A percentile compares a stretch with the other conserved stretches of the same genome.
Evolutionary conservation across 2,113 vertebrate genomes (phyloP).

Genomic region (Merops nubicus): DNA sequence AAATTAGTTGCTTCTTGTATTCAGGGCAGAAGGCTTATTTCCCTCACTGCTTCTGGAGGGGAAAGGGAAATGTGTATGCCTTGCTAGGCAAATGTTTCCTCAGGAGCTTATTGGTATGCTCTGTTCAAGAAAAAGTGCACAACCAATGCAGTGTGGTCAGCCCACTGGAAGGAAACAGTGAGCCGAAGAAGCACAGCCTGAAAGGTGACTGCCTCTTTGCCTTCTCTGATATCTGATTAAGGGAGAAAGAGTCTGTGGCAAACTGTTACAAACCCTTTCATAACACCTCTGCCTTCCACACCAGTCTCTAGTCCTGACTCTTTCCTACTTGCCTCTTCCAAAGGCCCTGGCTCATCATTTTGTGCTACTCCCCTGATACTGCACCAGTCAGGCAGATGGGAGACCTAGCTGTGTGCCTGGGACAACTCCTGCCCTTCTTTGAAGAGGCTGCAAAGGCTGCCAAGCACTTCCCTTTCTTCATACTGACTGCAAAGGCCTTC

Average conservation of each 20-base stretch:
- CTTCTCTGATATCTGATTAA: background rate
- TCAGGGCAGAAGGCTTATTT: background rate
- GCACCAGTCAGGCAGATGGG: background rate
- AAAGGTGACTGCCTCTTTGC: no score
- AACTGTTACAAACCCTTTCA: background rate
- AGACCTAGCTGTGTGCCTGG: background rate
- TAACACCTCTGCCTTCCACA: background rate
- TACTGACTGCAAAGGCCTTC: background rate
- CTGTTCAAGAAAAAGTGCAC: background rate
- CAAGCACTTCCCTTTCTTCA: background rate
- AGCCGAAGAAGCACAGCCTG: background rate
- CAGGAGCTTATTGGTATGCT: background rate
- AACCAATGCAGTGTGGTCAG: background rate
- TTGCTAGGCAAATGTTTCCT: background rate
- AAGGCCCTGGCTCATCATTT: background rate
- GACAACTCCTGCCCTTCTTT: background rate
- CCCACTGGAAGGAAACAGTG: background rate
- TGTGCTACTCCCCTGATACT: background rate
- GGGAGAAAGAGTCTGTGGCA: background rate
- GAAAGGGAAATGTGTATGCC: fast-evolving
- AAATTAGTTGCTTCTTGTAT: background rate
- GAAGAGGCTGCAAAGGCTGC: conserved; percentile 5
- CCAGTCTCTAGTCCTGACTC: fast-evolving
- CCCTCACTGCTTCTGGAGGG: background rate
- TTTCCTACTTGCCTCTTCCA: background rate